Percentiles rank a stretch among this genome's conserved stretches.
Conservation (phyloP, 2,113 vertebrate genomes). For the Gobio gobio region DNA sequence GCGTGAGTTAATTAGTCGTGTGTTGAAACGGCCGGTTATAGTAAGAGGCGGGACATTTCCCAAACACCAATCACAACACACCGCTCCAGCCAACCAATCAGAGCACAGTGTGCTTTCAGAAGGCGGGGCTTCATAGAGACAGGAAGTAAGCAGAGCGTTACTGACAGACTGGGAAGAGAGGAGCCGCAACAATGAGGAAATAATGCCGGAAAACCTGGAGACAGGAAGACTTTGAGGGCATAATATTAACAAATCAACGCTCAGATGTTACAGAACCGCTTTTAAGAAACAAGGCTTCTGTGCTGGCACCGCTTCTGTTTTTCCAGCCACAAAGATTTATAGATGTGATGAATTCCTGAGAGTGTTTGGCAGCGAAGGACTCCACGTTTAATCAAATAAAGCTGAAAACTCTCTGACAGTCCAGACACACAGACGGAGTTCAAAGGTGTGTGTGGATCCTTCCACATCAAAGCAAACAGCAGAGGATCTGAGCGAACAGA, state of each 20-base stretch:
- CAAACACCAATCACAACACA: too few species aligned
- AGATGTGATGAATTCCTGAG: not conserved
- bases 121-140: too few species aligned
- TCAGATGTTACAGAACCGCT: not conserved
- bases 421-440: conserved; percentile 17
- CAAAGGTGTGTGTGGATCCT: conserved; percentile 34
- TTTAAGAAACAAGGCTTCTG: not conserved
- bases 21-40: too few species aligned
- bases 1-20: too few species aligned
- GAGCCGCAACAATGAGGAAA: too few species aligned
- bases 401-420: not conserved
- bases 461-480: conserved; percentile 45
- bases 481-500: conserved; percentile 21
- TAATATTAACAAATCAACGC: not conserved
- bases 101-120: too few species aligned
- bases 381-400: conserved; percentile 6
- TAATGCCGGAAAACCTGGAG: too few species aligned
- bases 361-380: not conserved
- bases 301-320: not conserved
- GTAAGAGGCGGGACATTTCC: too few species aligned
- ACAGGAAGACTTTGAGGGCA: too few species aligned
- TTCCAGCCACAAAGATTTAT: conserved; percentile 6
- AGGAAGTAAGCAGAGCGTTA: too few species aligned
- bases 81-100: too few species aligned
- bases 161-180: too few species aligned